Conservation (phyloP, 2,888 invertebrate genomes). For the Brachynemurus nebulosus region DNA sequence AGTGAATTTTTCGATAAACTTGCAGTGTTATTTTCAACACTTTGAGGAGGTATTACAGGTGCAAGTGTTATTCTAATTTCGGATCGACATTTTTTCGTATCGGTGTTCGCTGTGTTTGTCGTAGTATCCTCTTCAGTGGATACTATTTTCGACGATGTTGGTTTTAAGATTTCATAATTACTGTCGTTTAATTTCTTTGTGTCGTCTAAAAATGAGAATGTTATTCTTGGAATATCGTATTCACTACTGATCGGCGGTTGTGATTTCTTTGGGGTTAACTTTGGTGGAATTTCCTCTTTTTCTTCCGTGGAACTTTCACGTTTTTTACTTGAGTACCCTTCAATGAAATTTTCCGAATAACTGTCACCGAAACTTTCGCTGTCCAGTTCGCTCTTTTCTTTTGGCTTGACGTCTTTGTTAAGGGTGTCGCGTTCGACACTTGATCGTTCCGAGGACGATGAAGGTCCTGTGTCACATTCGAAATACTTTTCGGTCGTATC, state of each 20-base stretch:
- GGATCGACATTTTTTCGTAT: constrained; percentile 5
- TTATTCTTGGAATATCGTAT: constrained; percentile 31
- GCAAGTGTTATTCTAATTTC: constrained; percentile 5
- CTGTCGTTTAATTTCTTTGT: constrained; percentile 6
- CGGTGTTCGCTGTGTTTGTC: no score
- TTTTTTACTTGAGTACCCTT: constrained; percentile 15
- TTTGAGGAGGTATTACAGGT: neutral
- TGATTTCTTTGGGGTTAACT: constrained; percentile 7
- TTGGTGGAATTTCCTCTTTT: constrained; percentile 14
- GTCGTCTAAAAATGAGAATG: constrained; percentile 29
- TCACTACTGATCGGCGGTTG: constrained; percentile 20
- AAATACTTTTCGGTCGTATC: constrained; percentile 5
- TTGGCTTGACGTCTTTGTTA: neutral
- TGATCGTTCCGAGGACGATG: neutral
- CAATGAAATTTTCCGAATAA: neutral
- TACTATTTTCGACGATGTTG: no score
- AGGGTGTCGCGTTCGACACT: neutral
- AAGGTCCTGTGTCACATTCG: constrained; percentile 1
- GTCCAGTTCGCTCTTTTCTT: no score
- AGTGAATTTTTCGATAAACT: neutral
- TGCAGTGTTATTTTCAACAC: neutral
- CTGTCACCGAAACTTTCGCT: constrained; percentile 2
- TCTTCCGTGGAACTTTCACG: constrained; percentile 13
- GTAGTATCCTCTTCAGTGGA: neutral
- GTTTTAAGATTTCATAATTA: constrained; percentile 17